phyloP scores from a whole-genome alignment of 2,113 vertebrate species.

The Planiliza haematocheilus region DNA sequence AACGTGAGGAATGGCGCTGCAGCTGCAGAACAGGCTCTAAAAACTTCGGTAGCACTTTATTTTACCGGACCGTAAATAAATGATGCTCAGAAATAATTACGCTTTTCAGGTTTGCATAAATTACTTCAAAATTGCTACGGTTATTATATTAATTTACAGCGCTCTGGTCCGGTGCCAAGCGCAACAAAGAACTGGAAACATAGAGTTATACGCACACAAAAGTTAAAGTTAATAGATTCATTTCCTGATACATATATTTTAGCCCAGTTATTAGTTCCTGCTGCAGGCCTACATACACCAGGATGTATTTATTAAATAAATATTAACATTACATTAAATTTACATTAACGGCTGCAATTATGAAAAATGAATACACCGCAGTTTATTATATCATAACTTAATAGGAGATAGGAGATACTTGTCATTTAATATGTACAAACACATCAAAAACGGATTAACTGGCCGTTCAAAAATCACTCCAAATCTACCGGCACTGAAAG shows the following conservation, averaged over 20 bases:
- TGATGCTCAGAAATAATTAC: neutral
- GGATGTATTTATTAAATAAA: too few relatives aligned
- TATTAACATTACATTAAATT: too few relatives aligned
- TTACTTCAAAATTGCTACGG: neutral
- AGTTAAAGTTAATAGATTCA: too few relatives aligned
- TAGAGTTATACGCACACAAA: neutral
- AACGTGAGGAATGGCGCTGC: constrained; percentile 67
- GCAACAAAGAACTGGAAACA: neutral
- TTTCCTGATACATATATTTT: too few relatives aligned
- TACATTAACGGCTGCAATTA: too few relatives aligned
- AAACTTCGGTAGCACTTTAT: constrained; percentile 22
- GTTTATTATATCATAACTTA: neutral
- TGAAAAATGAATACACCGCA: neutral
- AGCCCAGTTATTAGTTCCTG: too few relatives aligned
- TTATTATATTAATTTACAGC: neutral
- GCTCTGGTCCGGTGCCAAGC: neutral
- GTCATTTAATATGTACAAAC: too few relatives aligned
- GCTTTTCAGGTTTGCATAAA: neutral
- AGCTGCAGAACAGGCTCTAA: constrained; percentile 36
- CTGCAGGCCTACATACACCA: too few relatives aligned
- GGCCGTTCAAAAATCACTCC: too few relatives aligned
- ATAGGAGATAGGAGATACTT: neutral
- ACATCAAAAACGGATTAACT: too few relatives aligned
- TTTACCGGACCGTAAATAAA: constrained; percentile 18
- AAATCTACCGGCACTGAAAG: too few relatives aligned